phyloP scores from a whole-genome alignment of 1,140 invertebrate genomes.

The Musca domestica region DNA sequence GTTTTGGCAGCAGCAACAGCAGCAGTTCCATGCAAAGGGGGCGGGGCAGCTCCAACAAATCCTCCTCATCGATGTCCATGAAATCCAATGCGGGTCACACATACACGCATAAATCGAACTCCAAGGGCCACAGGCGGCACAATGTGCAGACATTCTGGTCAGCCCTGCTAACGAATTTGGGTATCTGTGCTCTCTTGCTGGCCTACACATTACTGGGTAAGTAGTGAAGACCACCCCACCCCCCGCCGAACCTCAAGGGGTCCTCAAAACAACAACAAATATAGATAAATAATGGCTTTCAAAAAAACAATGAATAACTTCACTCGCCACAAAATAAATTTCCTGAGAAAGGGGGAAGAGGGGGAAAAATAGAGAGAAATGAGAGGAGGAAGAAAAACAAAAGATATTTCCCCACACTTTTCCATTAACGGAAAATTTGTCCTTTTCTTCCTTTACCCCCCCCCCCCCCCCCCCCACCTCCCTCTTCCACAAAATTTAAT shows the following conservation, averaged over 20 bases:
- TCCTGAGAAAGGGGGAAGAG: too few relatives aligned
- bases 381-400: too few relatives aligned
- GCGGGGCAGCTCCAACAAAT: constrained; percentile 26
- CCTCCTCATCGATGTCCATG: constrained; percentile 27
- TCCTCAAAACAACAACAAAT: neutral
- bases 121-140: constrained; percentile 31
- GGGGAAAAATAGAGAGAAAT: too few relatives aligned
- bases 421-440: too few relatives aligned
- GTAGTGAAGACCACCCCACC: constrained; percentile 18
- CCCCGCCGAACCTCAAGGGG: neutral
- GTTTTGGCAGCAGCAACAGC: constrained; percentile 32
- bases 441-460: too few relatives aligned
- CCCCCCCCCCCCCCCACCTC: too few relatives aligned
- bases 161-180: constrained; percentile 80
- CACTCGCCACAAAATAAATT: neutral
- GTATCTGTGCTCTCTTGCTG: constrained; percentile 81
- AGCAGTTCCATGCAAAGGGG: neutral
- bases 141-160: constrained; percentile 53
- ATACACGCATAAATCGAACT: constrained; percentile 31
- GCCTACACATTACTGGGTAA: constrained; percentile 79
- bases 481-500: too few relatives aligned
- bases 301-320: too few relatives aligned
- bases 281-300: neutral
- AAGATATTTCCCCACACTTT: too few relatives aligned
- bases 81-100: constrained; percentile 24